phyloP scores from a whole-genome alignment of 2,113 vertebrate genomes.

The Cololabis saira region DNA sequence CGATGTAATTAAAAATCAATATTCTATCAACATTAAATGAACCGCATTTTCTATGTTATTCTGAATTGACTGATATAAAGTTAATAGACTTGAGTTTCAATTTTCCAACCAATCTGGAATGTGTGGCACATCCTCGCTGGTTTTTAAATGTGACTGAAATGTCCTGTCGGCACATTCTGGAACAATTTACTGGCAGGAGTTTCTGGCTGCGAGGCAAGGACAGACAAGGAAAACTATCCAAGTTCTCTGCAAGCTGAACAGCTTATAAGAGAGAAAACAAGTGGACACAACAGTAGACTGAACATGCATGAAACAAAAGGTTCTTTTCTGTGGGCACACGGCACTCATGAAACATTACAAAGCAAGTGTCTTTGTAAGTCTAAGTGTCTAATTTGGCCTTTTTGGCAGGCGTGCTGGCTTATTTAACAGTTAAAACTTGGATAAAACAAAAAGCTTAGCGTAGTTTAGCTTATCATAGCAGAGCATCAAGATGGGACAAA shows the following conservation, averaged over 20 bases:
- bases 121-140: conserved; percentile 3
- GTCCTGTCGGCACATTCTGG: conserved; percentile 10
- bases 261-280: too few species aligned
- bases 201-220: not conserved
- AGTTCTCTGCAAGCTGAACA: not conserved
- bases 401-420: too few species aligned
- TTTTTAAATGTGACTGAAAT: conserved; percentile 8
- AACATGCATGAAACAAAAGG: not conserved
- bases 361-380: too few species aligned
- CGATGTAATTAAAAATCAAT: conserved; percentile 70
- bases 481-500: too few species aligned
- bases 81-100: conserved; percentile 46
- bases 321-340: too few species aligned
- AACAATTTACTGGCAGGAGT: conserved; percentile 6
- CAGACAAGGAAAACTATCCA: not conserved
- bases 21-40: conserved; percentile 59
- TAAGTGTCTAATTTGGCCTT: too few species aligned
- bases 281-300: not conserved
- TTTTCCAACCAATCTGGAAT: conserved; percentile 31
- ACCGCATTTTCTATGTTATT: conserved; percentile 37
- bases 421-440: too few species aligned
- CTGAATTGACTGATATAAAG: conserved; percentile 14
- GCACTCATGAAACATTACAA: too few species aligned
- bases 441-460: too few species aligned
- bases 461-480: too few species aligned